Evolutionary conservation across 2,113 vertebrate genomes (phyloP), one percentile per base, ranked within the genome.

Genomic region (Chionomys nivalis): DNA sequence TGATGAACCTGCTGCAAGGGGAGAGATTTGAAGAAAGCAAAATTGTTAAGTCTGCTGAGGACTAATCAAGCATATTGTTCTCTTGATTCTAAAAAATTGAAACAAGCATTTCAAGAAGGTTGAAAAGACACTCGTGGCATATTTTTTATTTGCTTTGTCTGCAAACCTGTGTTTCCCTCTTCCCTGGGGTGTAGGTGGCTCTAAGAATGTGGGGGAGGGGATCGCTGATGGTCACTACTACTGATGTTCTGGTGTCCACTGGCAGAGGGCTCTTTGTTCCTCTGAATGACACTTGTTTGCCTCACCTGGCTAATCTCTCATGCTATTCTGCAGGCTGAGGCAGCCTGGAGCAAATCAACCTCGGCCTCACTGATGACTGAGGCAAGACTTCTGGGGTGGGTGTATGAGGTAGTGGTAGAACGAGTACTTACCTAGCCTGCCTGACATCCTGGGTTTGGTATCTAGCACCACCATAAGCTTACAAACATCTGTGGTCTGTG

Each of bases 11-110:
- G n/a, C 58, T 83, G 78, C n/a, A 94, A 96, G 55, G 66, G 92
- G 52, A 97, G 86, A 92, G 94, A 72, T 81, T 66, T 78, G 28
- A 77, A 96, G 79, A 77, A 95, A 96, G 63, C 72, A 93, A 93
- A 97, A 89, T 95, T 91, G 72, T 68, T 87, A 96, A 70, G 47
- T 95, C 61, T 7, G 33, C 47, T 61, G 63, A 77, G 89, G 47
- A 89, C 88, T 96, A 90, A 97, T 95, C 87, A 95, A 93, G 68
- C 55, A 79, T 91, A 94, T 96, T 97, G 90, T 97, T 96, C 90
- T 49, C 81, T 93, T 89, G 79, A 95, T 89, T 95, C 92, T 93
- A 82, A 76, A 94, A 95, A 92, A 97, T 96, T 78, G 61, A 52
- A 94, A 31, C 0, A 23, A 49, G 66, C 39, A 63, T 65, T 88